Conservation (phyloP, 2,113 vertebrate genomes). For the Larimichthys polyactis region DNA sequence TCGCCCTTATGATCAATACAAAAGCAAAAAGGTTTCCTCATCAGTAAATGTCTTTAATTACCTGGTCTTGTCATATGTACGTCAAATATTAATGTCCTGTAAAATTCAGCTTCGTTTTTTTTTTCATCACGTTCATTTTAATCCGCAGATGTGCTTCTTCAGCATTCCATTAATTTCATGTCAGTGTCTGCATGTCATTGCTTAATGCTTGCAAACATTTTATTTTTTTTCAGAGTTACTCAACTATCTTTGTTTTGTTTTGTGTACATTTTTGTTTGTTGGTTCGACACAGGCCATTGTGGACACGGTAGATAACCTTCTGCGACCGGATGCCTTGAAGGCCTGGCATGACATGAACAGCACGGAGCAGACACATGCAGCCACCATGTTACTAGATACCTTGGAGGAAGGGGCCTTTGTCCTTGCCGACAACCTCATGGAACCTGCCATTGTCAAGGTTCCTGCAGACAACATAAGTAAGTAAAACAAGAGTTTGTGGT, state of each 20-base stretch:
- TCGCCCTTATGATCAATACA: conserved; percentile 22
- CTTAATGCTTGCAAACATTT: neutral
- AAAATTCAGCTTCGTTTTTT: neutral
- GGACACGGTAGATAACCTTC: conserved; percentile 98
- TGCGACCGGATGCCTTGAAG: conserved; percentile 95
- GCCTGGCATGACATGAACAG: conserved; percentile 99
- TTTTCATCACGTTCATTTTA: conserved; percentile 2
- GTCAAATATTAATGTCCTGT: neutral
- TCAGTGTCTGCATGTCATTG: conserved; percentile 62
- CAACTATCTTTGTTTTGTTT: conserved; percentile 18
- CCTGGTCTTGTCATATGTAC: neutral
- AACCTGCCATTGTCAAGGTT: conserved; percentile 96
- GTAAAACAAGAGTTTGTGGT: conserved; percentile 67
- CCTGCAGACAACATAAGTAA: conserved; percentile 98
- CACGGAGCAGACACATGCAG: conserved; percentile 96
- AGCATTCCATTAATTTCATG: conserved; percentile 35
- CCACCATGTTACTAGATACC: conserved; percentile 98
- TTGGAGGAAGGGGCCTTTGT: conserved; percentile 98
- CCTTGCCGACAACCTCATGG: conserved; percentile 97
- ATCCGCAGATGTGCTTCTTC: conserved; percentile 7
- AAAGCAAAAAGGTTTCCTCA: neutral
- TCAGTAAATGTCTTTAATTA: conserved; percentile 2
- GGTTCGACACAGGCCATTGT: conserved; percentile 93
- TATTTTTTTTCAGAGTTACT: neutral
- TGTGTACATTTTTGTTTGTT: conserved; percentile 7